Percentiles rank a stretch among this genome's conserved stretches.
phyloP scores from a whole-genome alignment of 1,140 invertebrate genomes.

The Sarcophaga bullata region DNA sequence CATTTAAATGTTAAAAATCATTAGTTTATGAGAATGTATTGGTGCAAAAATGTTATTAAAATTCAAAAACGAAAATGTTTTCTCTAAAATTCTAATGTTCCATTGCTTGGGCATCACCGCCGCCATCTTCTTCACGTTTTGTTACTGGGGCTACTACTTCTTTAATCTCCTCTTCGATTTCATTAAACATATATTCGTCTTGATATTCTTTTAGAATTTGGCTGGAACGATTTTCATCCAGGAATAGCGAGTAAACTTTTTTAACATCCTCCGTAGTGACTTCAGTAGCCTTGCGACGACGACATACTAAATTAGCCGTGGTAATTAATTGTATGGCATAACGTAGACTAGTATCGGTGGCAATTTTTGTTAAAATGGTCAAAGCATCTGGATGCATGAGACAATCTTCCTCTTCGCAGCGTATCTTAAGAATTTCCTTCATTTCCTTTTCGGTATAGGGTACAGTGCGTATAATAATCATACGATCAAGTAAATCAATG shows the following conservation, averaged over 20 bases:
- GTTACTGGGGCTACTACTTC: constrained; percentile 12
- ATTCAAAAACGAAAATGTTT: background rate
- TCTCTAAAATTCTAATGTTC: constrained; percentile 51
- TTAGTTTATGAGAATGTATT: constrained; percentile 11
- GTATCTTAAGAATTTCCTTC: constrained; percentile 91
- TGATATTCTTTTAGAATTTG: constrained; percentile 96
- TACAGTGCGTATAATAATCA: constrained; percentile 93
- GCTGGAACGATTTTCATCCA: constrained; percentile 92
- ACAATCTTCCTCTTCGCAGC: constrained; percentile 97
- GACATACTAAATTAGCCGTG: constrained; percentile 89
- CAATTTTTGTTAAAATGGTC: constrained; percentile 90
- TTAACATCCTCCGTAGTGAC: constrained; percentile 92
- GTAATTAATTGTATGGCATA: constrained; percentile 99
- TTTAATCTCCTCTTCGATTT: constrained; percentile 64
- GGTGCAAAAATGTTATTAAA: background rate
- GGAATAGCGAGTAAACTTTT: constrained; percentile 92
- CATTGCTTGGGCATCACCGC: constrained; percentile 58
- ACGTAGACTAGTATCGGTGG: constrained; percentile 90
- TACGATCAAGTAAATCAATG: constrained; percentile 93
- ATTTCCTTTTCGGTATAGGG: constrained; percentile 92
- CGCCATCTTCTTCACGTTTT: constrained; percentile 52
- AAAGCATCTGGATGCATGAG: constrained; percentile 93
- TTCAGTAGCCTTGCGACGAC: constrained; percentile 83
- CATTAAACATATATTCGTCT: constrained; percentile 94
- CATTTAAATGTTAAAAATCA: constrained; percentile 11